Conservation (phyloP, 2,797 vertebrate species). For the Acanthiza pusilla region DNA sequence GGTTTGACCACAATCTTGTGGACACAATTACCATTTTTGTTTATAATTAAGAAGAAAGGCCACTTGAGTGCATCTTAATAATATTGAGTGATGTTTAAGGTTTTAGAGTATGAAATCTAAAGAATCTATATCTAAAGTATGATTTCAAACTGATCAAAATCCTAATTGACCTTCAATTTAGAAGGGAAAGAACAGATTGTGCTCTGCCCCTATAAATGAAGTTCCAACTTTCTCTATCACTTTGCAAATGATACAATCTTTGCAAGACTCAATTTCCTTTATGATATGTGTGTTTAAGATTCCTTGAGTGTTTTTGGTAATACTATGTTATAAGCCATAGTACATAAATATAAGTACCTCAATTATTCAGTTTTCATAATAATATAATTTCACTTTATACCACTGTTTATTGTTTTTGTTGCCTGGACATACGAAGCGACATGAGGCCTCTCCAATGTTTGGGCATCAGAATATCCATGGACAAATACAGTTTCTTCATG, state of each 20-base stretch:
- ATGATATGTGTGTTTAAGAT: background rate
- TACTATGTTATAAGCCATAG: background rate
- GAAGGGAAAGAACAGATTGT: background rate
- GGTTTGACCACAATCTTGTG: background rate
- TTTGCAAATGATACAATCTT: background rate
- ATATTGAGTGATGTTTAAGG: background rate
- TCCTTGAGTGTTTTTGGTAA: background rate
- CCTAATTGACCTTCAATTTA: background rate
- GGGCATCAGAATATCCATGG: background rate
- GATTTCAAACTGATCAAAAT: background rate
- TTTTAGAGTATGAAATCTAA: background rate
- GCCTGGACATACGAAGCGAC: background rate
- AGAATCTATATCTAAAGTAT: background rate
- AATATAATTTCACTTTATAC: background rate
- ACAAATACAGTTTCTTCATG: background rate
- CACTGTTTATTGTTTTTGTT: background rate
- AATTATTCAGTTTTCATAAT: background rate
- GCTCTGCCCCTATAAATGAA: background rate
- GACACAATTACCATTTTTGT: background rate
- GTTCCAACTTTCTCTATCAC: background rate
- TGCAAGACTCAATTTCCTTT: background rate
- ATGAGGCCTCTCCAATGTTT: background rate
- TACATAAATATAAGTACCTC: background rate
- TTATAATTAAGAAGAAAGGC: background rate
- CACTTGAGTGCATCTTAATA: background rate